A percentile compares a stretch with the other conserved stretches of the same genome.
Evolutionary conservation across 2,888 invertebrate genomes (phyloP).

Genomic region (Embidobia sp.): DNA sequence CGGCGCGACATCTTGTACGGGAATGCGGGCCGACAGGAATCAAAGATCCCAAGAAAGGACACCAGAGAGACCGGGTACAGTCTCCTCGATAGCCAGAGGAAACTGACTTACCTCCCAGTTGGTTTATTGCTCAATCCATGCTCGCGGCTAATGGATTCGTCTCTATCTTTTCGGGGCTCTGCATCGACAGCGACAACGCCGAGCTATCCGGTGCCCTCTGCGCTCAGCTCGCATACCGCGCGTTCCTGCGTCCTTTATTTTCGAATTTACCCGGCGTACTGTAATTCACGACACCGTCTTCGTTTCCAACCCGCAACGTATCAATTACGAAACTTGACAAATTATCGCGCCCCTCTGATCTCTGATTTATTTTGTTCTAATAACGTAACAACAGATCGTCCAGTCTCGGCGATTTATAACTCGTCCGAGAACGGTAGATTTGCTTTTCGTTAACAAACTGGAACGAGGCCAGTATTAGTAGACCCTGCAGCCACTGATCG

Average conservation of each 20-base stretch:
- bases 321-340: constrained; percentile 57
- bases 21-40: constrained; percentile 80
- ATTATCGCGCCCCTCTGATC: constrained; percentile 43
- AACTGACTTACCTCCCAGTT: constrained; percentile 80
- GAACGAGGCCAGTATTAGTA: constrained; percentile 34
- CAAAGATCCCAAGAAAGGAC: constrained; percentile 67
- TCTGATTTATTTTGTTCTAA: constrained; percentile 57
- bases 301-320: constrained; percentile 22
- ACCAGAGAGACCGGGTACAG: constrained; percentile 35
- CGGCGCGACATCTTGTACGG: constrained; percentile 82
- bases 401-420: constrained; percentile 32
- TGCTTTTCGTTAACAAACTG: constrained; percentile 47
- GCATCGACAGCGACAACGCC: constrained; percentile 63
- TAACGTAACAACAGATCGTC: constrained; percentile 27
- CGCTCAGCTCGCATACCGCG: constrained; percentile 34
- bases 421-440: neutral
- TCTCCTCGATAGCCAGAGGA: constrained; percentile 66
- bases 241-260: constrained; percentile 48
- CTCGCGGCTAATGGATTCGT: constrained; percentile 80
- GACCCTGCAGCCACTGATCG: constrained; percentile 20
- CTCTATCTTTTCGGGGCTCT: constrained; percentile 67
- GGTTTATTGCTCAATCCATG: constrained; percentile 81
- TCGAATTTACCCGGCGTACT: constrained; percentile 20
- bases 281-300: constrained; percentile 24
- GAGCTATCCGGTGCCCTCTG: constrained; percentile 35